Evolutionary conservation across 2,888 invertebrate genomes (phyloP).

Genomic region (Sicus ferrugineus): DNA sequence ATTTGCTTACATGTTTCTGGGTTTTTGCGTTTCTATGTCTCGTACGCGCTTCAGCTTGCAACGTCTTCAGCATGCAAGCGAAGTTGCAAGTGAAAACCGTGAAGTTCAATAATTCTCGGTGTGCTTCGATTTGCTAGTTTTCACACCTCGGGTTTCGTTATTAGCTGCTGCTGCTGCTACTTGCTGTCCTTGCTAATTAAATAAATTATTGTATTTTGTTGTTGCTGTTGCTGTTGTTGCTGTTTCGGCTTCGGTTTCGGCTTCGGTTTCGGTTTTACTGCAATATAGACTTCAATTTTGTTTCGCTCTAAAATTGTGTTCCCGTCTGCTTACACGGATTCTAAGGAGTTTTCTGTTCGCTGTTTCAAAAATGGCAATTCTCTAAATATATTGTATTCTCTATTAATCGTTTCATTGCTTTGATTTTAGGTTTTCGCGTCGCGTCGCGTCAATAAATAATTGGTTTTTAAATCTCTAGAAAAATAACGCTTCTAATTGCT

Average conservation of each 20-base stretch:
- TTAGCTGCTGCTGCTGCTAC: not conserved
- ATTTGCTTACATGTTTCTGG: not conserved
- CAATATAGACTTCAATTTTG: not conserved
- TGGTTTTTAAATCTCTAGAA: constrained; percentile 58
- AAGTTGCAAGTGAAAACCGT: too few relatives aligned
- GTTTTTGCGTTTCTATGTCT: not conserved
- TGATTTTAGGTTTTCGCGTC: not conserved
- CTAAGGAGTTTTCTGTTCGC: not conserved
- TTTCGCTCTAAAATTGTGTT: not conserved
- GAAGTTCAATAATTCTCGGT: too few relatives aligned
- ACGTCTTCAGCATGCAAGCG: too few relatives aligned
- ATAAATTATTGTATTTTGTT: constrained; percentile 6
- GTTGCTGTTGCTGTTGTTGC: too few relatives aligned
- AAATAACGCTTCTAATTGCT: constrained; percentile 61
- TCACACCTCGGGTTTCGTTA: not conserved
- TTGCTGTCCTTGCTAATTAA: not conserved
- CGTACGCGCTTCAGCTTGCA: not conserved
- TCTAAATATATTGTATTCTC: constrained; percentile 25
- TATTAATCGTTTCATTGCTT: constrained; percentile 23
- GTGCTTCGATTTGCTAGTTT: not conserved
- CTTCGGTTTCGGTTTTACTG: not conserved
- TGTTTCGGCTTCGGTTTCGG: too few relatives aligned
- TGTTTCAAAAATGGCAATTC: constrained; percentile 11
- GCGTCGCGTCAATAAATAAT: constrained; percentile 14
- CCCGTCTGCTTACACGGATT: not conserved